Conservation (phyloP, 2,888 invertebrate genomes). For the Pecten maximus region DNA sequence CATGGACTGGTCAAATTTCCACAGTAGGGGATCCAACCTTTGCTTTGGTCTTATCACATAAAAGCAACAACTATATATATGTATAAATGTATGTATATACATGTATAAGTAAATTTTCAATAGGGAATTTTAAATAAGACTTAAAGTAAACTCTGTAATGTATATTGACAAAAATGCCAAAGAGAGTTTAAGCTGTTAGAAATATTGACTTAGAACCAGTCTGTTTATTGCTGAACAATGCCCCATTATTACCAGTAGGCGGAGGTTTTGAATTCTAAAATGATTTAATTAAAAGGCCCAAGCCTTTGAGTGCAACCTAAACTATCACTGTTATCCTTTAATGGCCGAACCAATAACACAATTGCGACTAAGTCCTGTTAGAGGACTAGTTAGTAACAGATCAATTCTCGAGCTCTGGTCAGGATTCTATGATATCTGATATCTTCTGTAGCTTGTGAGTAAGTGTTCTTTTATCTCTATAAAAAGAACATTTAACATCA, state of each 20-base stretch:
- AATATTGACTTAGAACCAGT: not conserved
- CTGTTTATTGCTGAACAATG: not conserved
- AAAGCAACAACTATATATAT: not conserved
- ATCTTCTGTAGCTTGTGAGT: not conserved
- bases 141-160: not conserved
- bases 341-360: not conserved
- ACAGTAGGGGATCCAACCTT: not conserved
- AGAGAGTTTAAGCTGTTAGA: not conserved
- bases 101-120: constrained; percentile 1
- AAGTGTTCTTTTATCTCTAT: not conserved
- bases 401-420: not conserved
- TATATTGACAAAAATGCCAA: not conserved
- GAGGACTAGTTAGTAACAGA: no score
- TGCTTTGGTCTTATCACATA: not conserved
- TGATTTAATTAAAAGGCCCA: not conserved
- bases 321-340: not conserved
- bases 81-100: no score
- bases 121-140: not conserved
- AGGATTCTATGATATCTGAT: not conserved
- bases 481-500: not conserved
- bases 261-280: not conserved
- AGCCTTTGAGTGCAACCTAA: not conserved
- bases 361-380: not conserved
- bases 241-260: not conserved
- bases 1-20: no score